Conservation (phyloP, 2,888 invertebrate genomes). For the Hirtodrosophila duncani region DNA sequence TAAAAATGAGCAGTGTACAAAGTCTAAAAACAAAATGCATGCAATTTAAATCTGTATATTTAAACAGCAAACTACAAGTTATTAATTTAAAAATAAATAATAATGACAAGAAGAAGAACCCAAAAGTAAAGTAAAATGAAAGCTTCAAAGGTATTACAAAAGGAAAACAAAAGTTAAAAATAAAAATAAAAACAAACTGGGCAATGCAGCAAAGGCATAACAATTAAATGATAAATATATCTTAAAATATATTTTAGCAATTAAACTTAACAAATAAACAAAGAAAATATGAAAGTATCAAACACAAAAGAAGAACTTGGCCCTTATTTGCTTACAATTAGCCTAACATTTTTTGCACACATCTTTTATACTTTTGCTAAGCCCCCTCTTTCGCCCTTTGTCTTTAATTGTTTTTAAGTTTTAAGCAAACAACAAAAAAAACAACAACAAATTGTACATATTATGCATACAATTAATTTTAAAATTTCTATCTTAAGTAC, state of each 20-base stretch:
- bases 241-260: conserved; percentile 43
- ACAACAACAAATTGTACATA: conserved; percentile 66
- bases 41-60: conserved; percentile 66
- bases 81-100: conserved; percentile 57
- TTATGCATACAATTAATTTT: conserved; percentile 45
- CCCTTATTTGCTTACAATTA: conserved; percentile 14
- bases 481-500: conserved; percentile 33
- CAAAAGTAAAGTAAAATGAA: conserved; percentile 19
- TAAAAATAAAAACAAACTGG: conserved; percentile 11
- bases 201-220: conserved; percentile 7
- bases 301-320: conserved; percentile 22
- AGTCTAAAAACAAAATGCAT: conserved; percentile 63
- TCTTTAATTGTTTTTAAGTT: conserved; percentile 57
- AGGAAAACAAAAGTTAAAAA: conserved; percentile 8
- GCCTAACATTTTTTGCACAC: conserved; percentile 25
- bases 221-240: conserved; percentile 24
- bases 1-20: conserved; percentile 61
- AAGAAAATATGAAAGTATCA: conserved; percentile 2
- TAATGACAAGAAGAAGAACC: background rate
- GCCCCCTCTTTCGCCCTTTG: conserved; percentile 19
- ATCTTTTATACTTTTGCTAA: conserved; percentile 22
- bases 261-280: conserved; percentile 21
- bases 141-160: conserved; percentile 43
- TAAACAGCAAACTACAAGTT: conserved; percentile 59
- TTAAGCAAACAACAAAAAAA: too few relatives aligned